Conservation (phyloP, 1,140 invertebrate genomes). For the Orussus abietinus region DNA sequence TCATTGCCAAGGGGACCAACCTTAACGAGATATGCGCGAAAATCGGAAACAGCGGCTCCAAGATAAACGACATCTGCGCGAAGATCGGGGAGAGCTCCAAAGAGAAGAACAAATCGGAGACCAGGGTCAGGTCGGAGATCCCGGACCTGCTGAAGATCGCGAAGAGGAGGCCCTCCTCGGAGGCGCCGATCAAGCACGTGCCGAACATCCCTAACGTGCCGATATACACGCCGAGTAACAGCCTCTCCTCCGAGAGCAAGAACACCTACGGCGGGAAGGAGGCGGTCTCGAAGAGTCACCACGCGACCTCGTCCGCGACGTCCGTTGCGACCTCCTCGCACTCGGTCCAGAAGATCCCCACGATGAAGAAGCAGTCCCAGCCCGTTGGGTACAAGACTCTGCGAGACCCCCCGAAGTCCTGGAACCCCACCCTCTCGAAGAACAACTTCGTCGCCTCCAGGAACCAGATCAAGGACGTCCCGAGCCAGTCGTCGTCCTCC, state of each 20-base stretch:
- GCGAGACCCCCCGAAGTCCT: constrained; percentile 56
- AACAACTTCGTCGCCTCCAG: constrained; percentile 51
- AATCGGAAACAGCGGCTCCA: constrained; percentile 40
- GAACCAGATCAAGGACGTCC: constrained; percentile 43
- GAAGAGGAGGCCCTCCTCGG: constrained; percentile 29
- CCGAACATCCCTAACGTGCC: constrained; percentile 46
- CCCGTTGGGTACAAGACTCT: constrained; percentile 57
- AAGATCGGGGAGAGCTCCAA: constrained; percentile 50
- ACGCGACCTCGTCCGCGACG: constrained; percentile 4
- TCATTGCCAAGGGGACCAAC: constrained; percentile 40
- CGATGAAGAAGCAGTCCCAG: constrained; percentile 37
- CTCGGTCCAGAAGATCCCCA: constrained; percentile 22
- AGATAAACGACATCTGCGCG: constrained; percentile 50
- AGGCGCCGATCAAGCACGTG: constrained; percentile 29
- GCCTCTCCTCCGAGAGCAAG: not conserved
- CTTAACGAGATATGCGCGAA: constrained; percentile 44
- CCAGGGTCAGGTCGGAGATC: constrained; percentile 36
- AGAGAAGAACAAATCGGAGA: constrained; percentile 44
- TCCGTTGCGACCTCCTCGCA: constrained; percentile 15
- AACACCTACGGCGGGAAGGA: constrained; percentile 13
- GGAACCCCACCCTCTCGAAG: constrained; percentile 59
- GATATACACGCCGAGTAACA: constrained; percentile 40
- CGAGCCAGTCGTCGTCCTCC: constrained; percentile 24
- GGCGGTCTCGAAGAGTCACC: constrained; percentile 8
- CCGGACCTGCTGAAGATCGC: constrained; percentile 48